These are phyloP conservation scores for Lasius platythorax DNA, from an alignment of 2,888 invertebrate species.

Conservation along the genomic window DNA sequence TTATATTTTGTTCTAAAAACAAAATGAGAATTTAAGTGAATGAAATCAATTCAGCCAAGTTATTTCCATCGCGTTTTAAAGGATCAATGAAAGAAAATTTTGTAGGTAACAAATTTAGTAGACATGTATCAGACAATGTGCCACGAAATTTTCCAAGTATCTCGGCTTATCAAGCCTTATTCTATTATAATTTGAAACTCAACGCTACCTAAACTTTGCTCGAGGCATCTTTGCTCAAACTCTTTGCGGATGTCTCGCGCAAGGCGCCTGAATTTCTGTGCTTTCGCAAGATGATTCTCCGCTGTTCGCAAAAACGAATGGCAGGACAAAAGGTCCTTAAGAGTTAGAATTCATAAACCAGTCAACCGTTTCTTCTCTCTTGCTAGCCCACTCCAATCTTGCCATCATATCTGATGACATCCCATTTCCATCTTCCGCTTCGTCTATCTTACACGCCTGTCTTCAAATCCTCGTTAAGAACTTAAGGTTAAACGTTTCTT, in stretches of 20 bases:
- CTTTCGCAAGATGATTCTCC: slow-evolving; percentile 25
- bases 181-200: slow-evolving; percentile 23
- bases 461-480: slow-evolving; percentile 82
- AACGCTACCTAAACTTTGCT: slow-evolving; percentile 24
- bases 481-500: slow-evolving; percentile 72
- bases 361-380: slow-evolving; percentile 58
- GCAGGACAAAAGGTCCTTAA: slow-evolving; percentile 45
- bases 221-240: slow-evolving; percentile 14
- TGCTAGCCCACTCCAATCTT: slow-evolving; percentile 46
- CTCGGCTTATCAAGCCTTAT: slow-evolving; percentile 58
- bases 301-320: slow-evolving; percentile 45
- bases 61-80: slow-evolving; percentile 4
- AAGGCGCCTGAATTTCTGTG: slow-evolving; percentile 22
- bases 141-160: slow-evolving; percentile 59
- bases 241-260: slow-evolving; percentile 4
- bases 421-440: slow-evolving; percentile 59
- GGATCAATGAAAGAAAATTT: background rate
- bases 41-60: background rate
- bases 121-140: slow-evolving; percentile 8
- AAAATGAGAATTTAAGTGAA: background rate
- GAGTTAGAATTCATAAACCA: slow-evolving; percentile 68
- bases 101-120: background rate
- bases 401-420: slow-evolving; percentile 50
- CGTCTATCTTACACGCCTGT: slow-evolving; percentile 65
- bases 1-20: background rate